Evolutionary conservation across 2,797 vertebrate genomes (phyloP).

Genomic region (Sciurus vulgaris): DNA sequence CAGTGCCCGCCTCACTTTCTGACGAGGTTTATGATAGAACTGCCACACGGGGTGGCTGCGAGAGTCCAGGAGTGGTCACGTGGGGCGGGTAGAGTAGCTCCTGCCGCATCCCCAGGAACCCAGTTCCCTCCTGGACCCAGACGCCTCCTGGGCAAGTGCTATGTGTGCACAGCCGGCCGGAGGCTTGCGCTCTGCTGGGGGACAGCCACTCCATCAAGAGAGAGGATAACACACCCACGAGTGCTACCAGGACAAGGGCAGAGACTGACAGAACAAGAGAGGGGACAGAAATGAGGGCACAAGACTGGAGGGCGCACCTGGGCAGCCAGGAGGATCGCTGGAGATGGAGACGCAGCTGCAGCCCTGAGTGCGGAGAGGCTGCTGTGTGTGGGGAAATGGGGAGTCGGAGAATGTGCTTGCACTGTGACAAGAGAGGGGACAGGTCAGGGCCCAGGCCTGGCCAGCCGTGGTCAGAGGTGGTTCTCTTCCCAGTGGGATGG

Average conservation of each 20-base stretch:
- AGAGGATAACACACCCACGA: no score
- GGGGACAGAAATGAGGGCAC: no score
- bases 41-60: neutral
- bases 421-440: rapidly evolving
- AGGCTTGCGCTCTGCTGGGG: neutral
- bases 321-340: neutral
- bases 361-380: rapidly evolving
- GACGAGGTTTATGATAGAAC: neutral
- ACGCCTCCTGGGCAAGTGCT: rapidly evolving
- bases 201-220: neutral
- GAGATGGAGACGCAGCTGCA: neutral
- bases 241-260: neutral
- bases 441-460: neutral
- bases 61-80: neutral
- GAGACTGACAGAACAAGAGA: rapidly evolving
- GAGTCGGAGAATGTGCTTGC: neutral
- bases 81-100: rapidly evolving
- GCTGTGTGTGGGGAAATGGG: rapidly evolving
- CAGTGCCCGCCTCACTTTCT: neutral
- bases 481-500: neutral
- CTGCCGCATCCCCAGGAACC: rapidly evolving
- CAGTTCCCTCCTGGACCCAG: neutral
- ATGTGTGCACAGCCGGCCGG: neutral
- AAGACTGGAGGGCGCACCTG: neutral
- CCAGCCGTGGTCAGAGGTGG: neutral